Evolutionary conservation across 2,888 invertebrate genomes (phyloP).

Genomic region (Drosophila eohydei): DNA sequence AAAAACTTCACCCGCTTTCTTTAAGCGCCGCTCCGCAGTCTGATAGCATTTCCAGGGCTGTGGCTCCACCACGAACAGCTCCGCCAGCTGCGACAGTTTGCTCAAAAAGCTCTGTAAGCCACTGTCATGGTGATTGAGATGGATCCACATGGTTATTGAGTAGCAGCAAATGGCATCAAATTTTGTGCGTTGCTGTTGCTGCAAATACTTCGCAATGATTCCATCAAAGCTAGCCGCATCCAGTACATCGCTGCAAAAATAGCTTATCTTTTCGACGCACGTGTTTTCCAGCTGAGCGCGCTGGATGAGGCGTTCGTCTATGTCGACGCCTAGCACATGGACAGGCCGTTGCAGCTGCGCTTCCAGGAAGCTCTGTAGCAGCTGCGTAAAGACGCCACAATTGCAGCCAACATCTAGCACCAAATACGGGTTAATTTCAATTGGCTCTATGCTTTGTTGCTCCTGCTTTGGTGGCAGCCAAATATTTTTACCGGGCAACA

Average conservation of each 20-base stretch:
- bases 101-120: conserved; percentile 88
- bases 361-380: conserved; percentile 61
- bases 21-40: conserved; percentile 90
- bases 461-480: conserved; percentile 81
- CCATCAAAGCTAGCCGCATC: conserved; percentile 79
- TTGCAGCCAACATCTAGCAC: conserved; percentile 89
- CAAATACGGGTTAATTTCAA: conserved; percentile 81
- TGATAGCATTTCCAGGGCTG: conserved; percentile 95
- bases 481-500: conserved; percentile 86
- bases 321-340: conserved; percentile 88
- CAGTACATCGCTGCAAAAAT: conserved; percentile 88
- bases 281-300: conserved; percentile 87
- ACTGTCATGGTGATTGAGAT: conserved; percentile 92
- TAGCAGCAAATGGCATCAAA: conserved; percentile 92
- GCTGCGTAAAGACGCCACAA: conserved; percentile 90
- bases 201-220: conserved; percentile 86
- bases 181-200: conserved; percentile 81
- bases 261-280: conserved; percentile 85
- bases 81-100: conserved; percentile 86
- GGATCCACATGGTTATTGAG: conserved; percentile 96
- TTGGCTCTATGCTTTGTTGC: not conserved
- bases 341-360: conserved; percentile 57
- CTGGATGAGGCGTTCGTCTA: conserved; percentile 89
- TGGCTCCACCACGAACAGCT: conserved; percentile 90
- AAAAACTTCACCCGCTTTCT: conserved; percentile 87